Evolutionary conservation across 2,888 invertebrate species (phyloP), one percentile per base, ranked within the genome.

Genomic region (Netelia inedita): DNA sequence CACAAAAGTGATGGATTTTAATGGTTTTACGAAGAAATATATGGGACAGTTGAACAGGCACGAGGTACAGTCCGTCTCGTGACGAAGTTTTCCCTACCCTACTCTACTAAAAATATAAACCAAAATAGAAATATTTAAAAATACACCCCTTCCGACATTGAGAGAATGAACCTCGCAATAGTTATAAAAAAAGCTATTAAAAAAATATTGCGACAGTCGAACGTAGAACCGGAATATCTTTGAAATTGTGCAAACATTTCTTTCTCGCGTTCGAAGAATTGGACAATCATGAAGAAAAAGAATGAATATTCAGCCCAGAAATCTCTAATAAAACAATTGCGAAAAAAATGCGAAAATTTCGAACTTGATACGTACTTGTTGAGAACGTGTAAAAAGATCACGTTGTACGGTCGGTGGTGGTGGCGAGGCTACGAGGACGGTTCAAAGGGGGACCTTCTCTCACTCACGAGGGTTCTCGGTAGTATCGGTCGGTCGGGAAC

Each of bases 371-470:
- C 19, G 14, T 53, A 19, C 8, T 9, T 46, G 66, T 72, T 61
- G 72, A 78, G 72, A 71, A 79, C 65, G 81, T 55, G 50, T 46
- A 80, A 78, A 79, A 28, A 84, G 61, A 80, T 79, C 69, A 69
- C 46, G 53, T 21, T 19, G 28, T 23, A 46, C n/a, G 55, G n/a
- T 59, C 61, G 11, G 63, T 46, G 71, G 61, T 61, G 76, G 46
- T 35, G 79, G 69, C 46, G 75, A 80, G 46, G 69, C 79, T 46
- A 57, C 28, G 83, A 63, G 68, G 72, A 75, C 74, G 73, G 73
- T 81, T 85, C 87, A 89, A 90, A 87, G 88, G 89, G 72, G 88
- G 79, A n/a, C 59, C 53, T 71, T 82, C 84, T 88, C 89, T 84
- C 86, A 83, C 84, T 81, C 83, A 69, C 75, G 82, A 55, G 55